Evolutionary conservation across 2,113 vertebrate species (phyloP).

Genomic region (Pelobates fuscus): DNA sequence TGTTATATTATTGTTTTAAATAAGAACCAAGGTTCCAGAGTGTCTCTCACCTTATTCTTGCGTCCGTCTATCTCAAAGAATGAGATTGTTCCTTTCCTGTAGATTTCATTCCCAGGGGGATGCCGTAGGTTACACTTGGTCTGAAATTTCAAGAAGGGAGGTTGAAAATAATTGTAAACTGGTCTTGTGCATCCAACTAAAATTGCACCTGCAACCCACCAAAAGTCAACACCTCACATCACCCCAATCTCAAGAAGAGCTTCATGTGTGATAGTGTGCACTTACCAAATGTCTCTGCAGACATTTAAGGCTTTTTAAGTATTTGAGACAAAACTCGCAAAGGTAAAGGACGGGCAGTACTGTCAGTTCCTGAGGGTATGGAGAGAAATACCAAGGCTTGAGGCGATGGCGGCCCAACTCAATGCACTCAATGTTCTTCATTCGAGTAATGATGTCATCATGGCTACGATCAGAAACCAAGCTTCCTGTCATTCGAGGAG

Average conservation of each 20-base stretch:
- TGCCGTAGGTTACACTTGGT: slow-evolving; percentile 88
- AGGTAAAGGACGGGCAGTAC: slow-evolving; percentile 88
- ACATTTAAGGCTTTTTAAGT: slow-evolving; percentile 92
- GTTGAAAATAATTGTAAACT: no score
- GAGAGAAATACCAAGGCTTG: slow-evolving; percentile 96
- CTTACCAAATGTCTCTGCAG: slow-evolving; percentile 91
- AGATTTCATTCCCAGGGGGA: slow-evolving; percentile 92
- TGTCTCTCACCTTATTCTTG: slow-evolving; percentile 82
- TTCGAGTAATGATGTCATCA: slow-evolving; percentile 92
- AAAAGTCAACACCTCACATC: no score
- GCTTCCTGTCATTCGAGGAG: slow-evolving; percentile 91
- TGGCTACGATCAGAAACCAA: slow-evolving; percentile 92
- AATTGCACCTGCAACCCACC: no score
- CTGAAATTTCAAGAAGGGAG: slow-evolving; percentile 56
- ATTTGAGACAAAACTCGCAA: slow-evolving; percentile 96
- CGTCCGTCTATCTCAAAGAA: slow-evolving; percentile 94
- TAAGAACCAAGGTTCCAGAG: no score
- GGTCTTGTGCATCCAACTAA: no score
- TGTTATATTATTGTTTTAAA: no score
- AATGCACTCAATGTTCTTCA: slow-evolving; percentile 95
- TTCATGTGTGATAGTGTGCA: background rate
- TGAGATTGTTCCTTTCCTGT: slow-evolving; percentile 91
- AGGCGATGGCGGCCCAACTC: slow-evolving; percentile 89
- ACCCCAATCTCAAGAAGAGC: no score
- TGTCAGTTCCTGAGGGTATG: slow-evolving; percentile 91